Evolutionary conservation across 2,113 vertebrate genomes (phyloP), one percentile per base, ranked within the genome.

Genomic region (Alectura lathami): DNA sequence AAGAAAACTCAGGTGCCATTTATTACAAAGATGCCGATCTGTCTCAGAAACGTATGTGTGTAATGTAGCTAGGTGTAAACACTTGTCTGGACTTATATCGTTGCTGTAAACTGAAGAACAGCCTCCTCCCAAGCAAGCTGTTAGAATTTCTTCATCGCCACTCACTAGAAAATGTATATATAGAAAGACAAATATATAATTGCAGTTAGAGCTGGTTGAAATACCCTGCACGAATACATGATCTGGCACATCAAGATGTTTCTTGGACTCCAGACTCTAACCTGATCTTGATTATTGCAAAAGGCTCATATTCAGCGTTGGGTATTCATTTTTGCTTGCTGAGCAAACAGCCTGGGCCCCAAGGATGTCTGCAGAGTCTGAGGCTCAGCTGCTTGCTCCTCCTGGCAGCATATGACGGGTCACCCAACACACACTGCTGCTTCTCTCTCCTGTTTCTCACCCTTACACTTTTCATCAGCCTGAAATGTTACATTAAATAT

Each of bases 21-120:
- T 94, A 63, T 94, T 83, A 74, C 34, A 43, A 91, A 96, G 76
- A 82, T 91, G 51, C 17, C 73, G 73, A 82, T 82, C 86, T 96
- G 75, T 78, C 88, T 95, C 93, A 93, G 78, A 69, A 88, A 91
- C 3, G 20, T 68, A 86, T 9, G 21, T 94, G 77, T 79, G 60
- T 68, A 76, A 45, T 8, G 4, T 30, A 34, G 40, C 53, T 69
- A 50, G 63, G 59, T 83, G 40, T 74, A 63, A 92, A 83, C 45
- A 80, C 80, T 21, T 56, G 59, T 81, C 66, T 87, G 40, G 32
- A 89, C 79, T 43, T 83, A 67, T 74, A 83, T 22, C 13, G 14
- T 27, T 51, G 29, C 38, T 50, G 20, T 24, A 69, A 92, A 66
- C 17, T 20, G 51, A 87, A 88, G 64, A 32, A 88, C 21, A 75